Evolutionary conservation across 2,113 vertebrate genomes (phyloP).

Genomic region (Pelecanus crispus): DNA sequence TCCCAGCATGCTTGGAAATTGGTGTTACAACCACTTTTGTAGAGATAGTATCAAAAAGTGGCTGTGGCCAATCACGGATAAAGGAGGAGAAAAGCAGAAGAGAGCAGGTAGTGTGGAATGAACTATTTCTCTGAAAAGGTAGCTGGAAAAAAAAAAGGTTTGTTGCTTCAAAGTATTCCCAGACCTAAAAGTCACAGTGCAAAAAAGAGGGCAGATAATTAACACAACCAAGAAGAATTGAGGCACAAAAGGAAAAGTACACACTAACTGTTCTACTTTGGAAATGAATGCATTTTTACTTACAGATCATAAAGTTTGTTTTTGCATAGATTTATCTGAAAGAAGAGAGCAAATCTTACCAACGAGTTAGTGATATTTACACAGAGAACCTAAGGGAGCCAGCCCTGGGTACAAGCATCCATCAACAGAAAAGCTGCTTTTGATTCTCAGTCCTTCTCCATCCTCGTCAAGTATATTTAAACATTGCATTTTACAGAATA

Average conservation of each 20-base stretch:
- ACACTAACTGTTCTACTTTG: slow-evolving; percentile 87
- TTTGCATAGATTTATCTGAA: slow-evolving; percentile 84
- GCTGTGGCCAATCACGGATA: slow-evolving; percentile 84
- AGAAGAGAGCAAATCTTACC: slow-evolving; percentile 85
- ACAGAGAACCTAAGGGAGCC: slow-evolving; percentile 71
- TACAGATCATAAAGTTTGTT: slow-evolving; percentile 86
- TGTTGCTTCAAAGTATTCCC: slow-evolving; percentile 84
- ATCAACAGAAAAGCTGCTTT: slow-evolving; percentile 64
- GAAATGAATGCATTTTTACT: slow-evolving; percentile 99
- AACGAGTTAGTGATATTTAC: slow-evolving; percentile 73
- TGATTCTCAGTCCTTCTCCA: slow-evolving; percentile 67
- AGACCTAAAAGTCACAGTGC: slow-evolving; percentile 84
- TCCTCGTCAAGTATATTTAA: slow-evolving; percentile 64
- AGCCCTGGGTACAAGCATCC: slow-evolving; percentile 59
- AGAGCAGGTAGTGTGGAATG: slow-evolving; percentile 85
- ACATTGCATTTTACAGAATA: slow-evolving; percentile 70
- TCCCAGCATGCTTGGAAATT: slow-evolving; percentile 85
- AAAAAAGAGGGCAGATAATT: slow-evolving; percentile 76
- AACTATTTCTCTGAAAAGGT: slow-evolving; percentile 81
- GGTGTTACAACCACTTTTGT: slow-evolving; percentile 82
- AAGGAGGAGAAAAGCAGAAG: slow-evolving; percentile 80
- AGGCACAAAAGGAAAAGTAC: slow-evolving; percentile 84
- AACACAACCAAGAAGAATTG: slow-evolving; percentile 84
- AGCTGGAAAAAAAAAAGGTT: slow-evolving; percentile 75
- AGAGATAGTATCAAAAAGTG: slow-evolving; percentile 73